Evolutionary conservation across 2,797 vertebrate species (phyloP), one percentile per base, ranked within the genome.

Genomic region (Phoebastria nigripes): DNA sequence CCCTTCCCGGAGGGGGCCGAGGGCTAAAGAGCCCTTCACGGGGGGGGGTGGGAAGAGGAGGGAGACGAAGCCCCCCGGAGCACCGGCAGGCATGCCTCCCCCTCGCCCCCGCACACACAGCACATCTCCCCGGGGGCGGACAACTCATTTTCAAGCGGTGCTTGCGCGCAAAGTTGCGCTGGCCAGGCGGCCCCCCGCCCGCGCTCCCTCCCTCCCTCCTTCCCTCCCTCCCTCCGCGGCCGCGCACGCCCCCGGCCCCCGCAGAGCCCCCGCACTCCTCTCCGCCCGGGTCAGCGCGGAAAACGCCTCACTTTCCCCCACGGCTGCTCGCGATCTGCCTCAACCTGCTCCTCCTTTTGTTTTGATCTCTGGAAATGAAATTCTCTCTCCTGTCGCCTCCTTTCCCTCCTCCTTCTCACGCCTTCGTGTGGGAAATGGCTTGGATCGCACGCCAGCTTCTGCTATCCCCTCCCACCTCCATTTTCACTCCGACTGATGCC

Each of bases 341-440:
- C 85, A 76, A 79, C 92, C 92, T 82, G 94, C 85, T 90, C 69
- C 89, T 81, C 87, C 72, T 90, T 96, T 95, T 90, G 95, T 95
- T 96, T 91, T 72, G 92, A 78, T 96, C 61, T 71, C 59, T 77
- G 66, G 77, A 74, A 73, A 82, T 15, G 39, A 31, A 93, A 66
- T 74, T 51, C 70, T 93, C 67, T 42, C 86, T 73, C 66, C 54
- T 39, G 79, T 6, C 73, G 72, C 59, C 94, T 93, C 77, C 70
- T 66, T 37, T 66, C 58, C 90, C 84, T 85, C 78, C 94, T 84
- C 82, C 96, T 89, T 17, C 93, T 92, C 94, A 72, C 83, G 87
- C 82, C 80, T 89, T 82, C 85, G 62, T 8, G 82, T 41, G 91
- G 83, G 88, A 87, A 82, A 79, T 21, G 82, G 33, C 90, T 70